phyloP scores from a whole-genome alignment of 2,888 invertebrate species.

The Rhamnusium bicolor region DNA sequence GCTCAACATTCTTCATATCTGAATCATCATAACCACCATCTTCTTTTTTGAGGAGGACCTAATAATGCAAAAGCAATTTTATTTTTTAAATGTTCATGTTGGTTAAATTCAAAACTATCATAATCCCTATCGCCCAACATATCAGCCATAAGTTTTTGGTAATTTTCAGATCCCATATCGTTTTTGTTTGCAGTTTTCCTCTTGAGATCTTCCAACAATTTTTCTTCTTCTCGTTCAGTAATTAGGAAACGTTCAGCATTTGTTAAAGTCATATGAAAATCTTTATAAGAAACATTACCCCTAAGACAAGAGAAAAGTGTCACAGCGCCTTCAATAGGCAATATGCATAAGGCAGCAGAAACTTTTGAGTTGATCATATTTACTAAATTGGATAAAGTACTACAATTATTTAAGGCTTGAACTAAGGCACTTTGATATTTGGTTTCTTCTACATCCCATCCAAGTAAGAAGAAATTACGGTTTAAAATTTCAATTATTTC shows the following conservation, averaged over 20 bases:
- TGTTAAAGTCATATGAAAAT: slow-evolving; percentile 50
- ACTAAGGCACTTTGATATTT: slow-evolving; percentile 56
- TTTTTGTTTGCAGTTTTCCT: slow-evolving; percentile 41
- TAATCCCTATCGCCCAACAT: slow-evolving; percentile 74
- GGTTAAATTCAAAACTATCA: slow-evolving; percentile 73
- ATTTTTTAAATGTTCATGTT: slow-evolving; percentile 72
- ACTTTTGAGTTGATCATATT: slow-evolving; percentile 45
- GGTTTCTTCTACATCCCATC: slow-evolving; percentile 61
- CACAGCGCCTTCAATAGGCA: slow-evolving; percentile 47
- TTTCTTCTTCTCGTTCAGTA: slow-evolving; percentile 49
- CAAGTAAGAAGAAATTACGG: slow-evolving; percentile 57
- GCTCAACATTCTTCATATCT: slow-evolving; percentile 55
- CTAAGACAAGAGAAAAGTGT: slow-evolving; percentile 16
- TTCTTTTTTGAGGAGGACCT: slow-evolving; percentile 72
- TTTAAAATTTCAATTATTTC: slow-evolving; percentile 54
- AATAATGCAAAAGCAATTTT: slow-evolving; percentile 75
- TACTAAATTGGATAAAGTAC: slow-evolving; percentile 46
- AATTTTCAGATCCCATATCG: slow-evolving; percentile 58
- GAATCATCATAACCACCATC: slow-evolving; percentile 65
- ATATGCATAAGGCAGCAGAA: slow-evolving; percentile 51
- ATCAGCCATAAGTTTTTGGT: slow-evolving; percentile 76
- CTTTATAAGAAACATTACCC: slow-evolving; percentile 48
- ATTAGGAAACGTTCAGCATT: slow-evolving; percentile 47
- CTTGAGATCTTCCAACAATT: slow-evolving; percentile 41
- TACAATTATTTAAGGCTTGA: slow-evolving; percentile 44